These are phyloP conservation scores for Agrochola lychnidis DNA, from an alignment of 2,888 invertebrate genomes.

Conservation along the genomic window DNA sequence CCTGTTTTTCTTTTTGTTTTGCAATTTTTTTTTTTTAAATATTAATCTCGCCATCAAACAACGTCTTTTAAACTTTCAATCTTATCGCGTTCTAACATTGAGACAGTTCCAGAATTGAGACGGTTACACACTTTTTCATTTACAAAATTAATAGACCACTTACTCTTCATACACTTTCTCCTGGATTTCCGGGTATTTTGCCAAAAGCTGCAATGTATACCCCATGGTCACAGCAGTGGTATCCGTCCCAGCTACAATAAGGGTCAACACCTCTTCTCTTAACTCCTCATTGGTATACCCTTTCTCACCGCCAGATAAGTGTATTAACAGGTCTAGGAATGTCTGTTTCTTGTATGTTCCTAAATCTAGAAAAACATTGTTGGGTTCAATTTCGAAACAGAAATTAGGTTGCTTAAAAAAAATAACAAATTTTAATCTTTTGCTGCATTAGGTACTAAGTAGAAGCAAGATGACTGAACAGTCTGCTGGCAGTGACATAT, in stretches of 20 bases:
- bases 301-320: conserved; percentile 85
- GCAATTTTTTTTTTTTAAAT: too few species aligned
- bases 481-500: too few species aligned
- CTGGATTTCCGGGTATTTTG: conserved; percentile 86
- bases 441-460: not conserved
- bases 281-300: conserved; percentile 89
- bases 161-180: conserved; percentile 85
- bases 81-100: not conserved
- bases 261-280: conserved; percentile 90
- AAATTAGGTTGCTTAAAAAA: not conserved
- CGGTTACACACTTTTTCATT: not conserved
- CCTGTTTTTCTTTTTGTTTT: too few species aligned
- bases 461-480: not conserved
- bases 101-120: not conserved
- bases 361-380: conserved; percentile 51
- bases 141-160: conserved; percentile 64
- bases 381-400: not conserved
- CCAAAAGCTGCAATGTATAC: conserved; percentile 84
- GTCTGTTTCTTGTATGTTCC: conserved; percentile 82
- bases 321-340: conserved; percentile 90
- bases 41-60: not conserved
- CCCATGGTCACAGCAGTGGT: conserved; percentile 87
- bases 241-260: conserved; percentile 90
- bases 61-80: not conserved
- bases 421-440: not conserved